Evolutionary conservation across 2,888 invertebrate genomes (phyloP).

Genomic region (Drosophila antonietae): DNA sequence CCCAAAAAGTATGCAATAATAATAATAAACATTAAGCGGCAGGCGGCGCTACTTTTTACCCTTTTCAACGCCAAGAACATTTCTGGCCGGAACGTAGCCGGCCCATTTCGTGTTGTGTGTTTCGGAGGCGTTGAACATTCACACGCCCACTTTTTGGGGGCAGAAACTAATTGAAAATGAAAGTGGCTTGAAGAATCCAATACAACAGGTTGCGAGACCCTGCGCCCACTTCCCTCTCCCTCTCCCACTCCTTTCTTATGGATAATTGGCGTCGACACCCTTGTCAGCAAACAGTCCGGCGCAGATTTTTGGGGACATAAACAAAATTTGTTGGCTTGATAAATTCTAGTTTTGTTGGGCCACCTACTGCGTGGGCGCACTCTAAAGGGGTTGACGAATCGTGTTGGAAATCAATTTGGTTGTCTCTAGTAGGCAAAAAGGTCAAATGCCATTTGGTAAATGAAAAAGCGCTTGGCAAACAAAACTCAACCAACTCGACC

Average conservation of each 20-base stretch:
- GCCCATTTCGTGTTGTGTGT: constrained; percentile 54
- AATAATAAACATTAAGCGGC: constrained; percentile 73
- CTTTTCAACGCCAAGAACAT: constrained; percentile 59
- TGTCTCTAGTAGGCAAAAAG: constrained; percentile 55
- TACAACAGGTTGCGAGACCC: constrained; percentile 62
- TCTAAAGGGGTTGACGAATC: constrained; percentile 74
- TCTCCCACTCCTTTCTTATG: constrained; percentile 10
- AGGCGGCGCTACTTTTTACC: constrained; percentile 57
- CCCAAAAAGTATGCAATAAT: constrained; percentile 65
- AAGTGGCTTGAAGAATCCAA: constrained; percentile 47
- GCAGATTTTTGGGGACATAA: constrained; percentile 64
- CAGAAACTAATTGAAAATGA: constrained; percentile 77
- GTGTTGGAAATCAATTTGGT: constrained; percentile 76
- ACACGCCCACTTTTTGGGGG: constrained; percentile 73
- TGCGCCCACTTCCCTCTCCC: constrained; percentile 25
- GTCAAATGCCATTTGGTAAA: constrained; percentile 73
- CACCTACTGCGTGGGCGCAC: neutral
- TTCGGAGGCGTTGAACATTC: constrained; percentile 66
- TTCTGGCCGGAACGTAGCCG: constrained; percentile 25
- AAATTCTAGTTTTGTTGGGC: constrained; percentile 50
- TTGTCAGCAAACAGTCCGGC: constrained; percentile 65
- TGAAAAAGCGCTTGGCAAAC: constrained; percentile 62
- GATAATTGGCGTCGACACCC: constrained; percentile 77
- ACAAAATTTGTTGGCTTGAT: constrained; percentile 64
- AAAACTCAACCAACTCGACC: constrained; percentile 32